phyloP scores from a whole-genome alignment of 1,140 invertebrate species.

The Lasioglossum baleicum region DNA sequence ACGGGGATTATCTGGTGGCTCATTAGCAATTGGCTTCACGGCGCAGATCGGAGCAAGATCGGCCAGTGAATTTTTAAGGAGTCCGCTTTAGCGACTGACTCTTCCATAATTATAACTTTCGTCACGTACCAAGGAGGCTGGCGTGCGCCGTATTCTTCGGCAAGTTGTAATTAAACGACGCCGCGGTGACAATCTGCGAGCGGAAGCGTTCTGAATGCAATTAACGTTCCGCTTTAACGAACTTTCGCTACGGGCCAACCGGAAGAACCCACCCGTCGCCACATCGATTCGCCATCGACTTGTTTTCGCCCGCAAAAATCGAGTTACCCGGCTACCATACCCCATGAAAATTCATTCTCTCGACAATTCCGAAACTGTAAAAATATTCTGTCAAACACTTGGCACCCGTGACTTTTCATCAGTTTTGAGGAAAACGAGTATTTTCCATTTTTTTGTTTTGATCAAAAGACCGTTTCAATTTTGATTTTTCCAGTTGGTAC shows the following conservation, averaged over 20 bases:
- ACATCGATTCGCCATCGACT: constrained; percentile 3
- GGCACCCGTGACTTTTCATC: too few species aligned
- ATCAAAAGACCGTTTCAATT: too few species aligned
- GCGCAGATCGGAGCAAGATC: not conserved
- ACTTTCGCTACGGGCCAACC: constrained; percentile 41
- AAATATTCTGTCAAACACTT: not conserved
- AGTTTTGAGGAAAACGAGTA: too few species aligned
- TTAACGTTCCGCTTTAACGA: constrained; percentile 61
- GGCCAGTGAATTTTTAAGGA: constrained; percentile 10
- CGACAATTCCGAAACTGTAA: not conserved
- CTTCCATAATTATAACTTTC: constrained; percentile 68
- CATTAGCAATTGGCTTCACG: constrained; percentile 29
- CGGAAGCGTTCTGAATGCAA: constrained; percentile 63
- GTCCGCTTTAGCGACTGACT: constrained; percentile 30
- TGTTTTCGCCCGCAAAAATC: not conserved
- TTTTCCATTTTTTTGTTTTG: too few species aligned
- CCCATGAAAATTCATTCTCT: not conserved
- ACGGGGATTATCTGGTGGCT: not conserved
- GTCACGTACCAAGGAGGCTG: constrained; percentile 25
- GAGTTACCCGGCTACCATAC: not conserved
- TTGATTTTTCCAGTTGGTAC: too few species aligned
- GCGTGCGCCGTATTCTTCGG: constrained; percentile 66
- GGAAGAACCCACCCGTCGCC: not conserved
- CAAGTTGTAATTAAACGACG: constrained; percentile 74
- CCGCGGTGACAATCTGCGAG: constrained; percentile 57